phyloP scores from a whole-genome alignment of 2,113 vertebrate genomes.

The Istiophorus platypterus region DNA sequence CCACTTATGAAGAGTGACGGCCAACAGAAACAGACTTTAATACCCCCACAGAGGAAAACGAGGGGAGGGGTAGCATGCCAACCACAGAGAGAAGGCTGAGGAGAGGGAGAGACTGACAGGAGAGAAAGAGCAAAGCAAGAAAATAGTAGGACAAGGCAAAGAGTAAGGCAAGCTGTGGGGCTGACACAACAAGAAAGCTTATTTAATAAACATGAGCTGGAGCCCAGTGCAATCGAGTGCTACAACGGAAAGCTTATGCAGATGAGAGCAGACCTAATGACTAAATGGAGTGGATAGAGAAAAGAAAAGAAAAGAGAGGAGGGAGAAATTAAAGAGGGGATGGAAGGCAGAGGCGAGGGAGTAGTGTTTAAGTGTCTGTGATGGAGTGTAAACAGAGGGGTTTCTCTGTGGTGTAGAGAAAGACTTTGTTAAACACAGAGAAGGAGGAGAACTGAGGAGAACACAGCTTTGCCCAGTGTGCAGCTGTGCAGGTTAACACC shows the following conservation, averaged over 20 bases:
- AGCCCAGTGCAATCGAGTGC: slow-evolving; percentile 75
- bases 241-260: slow-evolving; percentile 81
- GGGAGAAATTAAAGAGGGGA: slow-evolving; percentile 78
- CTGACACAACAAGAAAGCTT: slow-evolving; percentile 80
- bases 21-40: slow-evolving; percentile 84
- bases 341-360: slow-evolving; percentile 71
- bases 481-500: slow-evolving; percentile 56
- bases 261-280: slow-evolving; percentile 83
- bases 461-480: slow-evolving; percentile 44
- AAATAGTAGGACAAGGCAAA: slow-evolving; percentile 67
- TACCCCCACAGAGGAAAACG: slow-evolving; percentile 77
- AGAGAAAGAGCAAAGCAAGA: slow-evolving; percentile 63
- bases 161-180: slow-evolving; percentile 70
- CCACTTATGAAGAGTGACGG: slow-evolving; percentile 84
- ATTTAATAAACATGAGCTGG: slow-evolving; percentile 85
- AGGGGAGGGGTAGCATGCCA: slow-evolving; percentile 35
- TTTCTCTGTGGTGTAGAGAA: slow-evolving; percentile 64
- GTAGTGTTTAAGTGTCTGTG: slow-evolving; percentile 80
- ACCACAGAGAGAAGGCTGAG: slow-evolving; percentile 48
- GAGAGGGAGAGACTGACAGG: slow-evolving; percentile 41
- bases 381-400: slow-evolving; percentile 81
- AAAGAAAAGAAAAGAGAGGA: slow-evolving; percentile 75
- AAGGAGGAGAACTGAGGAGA: slow-evolving; percentile 44
- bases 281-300: slow-evolving; percentile 81
- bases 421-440: slow-evolving; percentile 72